These are phyloP conservation scores for Anorthoa munda DNA, from an alignment of 2,888 invertebrate genomes.

Conservation along the genomic window DNA sequence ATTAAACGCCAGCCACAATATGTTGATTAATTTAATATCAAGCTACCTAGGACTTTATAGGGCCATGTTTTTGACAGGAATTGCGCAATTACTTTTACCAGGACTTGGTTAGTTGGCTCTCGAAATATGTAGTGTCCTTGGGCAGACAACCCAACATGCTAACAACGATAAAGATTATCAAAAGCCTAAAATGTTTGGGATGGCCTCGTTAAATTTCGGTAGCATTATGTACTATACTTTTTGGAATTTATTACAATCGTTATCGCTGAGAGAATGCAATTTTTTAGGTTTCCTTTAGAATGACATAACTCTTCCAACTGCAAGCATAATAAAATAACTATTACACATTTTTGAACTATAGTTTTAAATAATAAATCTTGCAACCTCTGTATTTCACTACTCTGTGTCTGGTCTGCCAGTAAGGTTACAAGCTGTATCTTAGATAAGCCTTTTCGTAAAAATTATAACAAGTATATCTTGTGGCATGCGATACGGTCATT, in stretches of 20 bases:
- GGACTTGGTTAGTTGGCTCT: neutral
- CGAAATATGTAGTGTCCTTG: neutral
- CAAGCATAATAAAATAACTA: too few relatives aligned
- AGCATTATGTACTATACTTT: too few relatives aligned
- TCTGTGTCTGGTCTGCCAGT: constrained; percentile 61
- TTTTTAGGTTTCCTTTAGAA: too few relatives aligned
- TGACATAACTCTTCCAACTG: too few relatives aligned
- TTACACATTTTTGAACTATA: too few relatives aligned
- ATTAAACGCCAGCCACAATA: too few relatives aligned
- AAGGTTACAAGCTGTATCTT: constrained; percentile 64
- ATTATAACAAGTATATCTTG: constrained; percentile 62
- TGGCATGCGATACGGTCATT: constrained; percentile 47
- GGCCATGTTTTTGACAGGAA: neutral
- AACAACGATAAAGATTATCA: too few relatives aligned
- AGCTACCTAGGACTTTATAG: neutral
- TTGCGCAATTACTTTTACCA: neutral
- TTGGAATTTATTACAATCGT: too few relatives aligned
- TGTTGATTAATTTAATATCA: neutral
- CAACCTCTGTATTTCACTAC: constrained; percentile 49
- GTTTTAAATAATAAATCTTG: neutral
- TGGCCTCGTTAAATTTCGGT: too few relatives aligned
- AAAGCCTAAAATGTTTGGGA: too few relatives aligned
- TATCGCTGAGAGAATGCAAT: too few relatives aligned
- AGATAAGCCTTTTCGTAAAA: constrained; percentile 62
- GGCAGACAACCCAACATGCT: too few relatives aligned